Conservation (phyloP, 2,888 invertebrate genomes). For the Cordilura impudica region DNA sequence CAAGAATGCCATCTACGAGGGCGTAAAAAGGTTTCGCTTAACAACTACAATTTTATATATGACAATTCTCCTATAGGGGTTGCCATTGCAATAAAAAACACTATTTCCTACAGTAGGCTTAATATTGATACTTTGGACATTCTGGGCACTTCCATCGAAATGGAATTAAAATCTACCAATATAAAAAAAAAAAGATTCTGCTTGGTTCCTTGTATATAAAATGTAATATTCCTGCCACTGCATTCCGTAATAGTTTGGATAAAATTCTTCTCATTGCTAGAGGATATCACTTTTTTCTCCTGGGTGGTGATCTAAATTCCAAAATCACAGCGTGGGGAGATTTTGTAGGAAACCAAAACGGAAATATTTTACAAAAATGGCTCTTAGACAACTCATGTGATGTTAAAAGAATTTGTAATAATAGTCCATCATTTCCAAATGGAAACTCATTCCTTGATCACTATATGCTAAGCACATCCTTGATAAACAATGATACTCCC, state of each 20-base stretch:
- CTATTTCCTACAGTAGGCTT: not conserved
- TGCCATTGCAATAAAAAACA: not conserved
- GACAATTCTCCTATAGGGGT: not conserved
- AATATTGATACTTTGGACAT: not conserved
- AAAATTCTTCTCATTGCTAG: not conserved
- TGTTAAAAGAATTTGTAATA: not conserved
- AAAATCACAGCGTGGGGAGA: not conserved
- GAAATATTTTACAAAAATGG: not conserved
- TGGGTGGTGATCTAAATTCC: not conserved
- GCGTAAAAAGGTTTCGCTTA: not conserved
- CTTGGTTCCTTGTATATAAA: slow-evolving; percentile 1
- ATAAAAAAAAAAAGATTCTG: not conserved
- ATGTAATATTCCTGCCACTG: not conserved
- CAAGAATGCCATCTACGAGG: slow-evolving; percentile 3
- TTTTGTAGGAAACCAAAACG: not conserved
- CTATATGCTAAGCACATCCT: not conserved
- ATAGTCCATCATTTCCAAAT: not conserved
- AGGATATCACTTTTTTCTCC: not conserved
- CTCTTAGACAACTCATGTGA: not conserved
- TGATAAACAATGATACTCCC: not conserved
- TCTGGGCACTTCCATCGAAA: not conserved
- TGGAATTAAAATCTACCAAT: not conserved
- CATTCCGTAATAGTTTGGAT: not conserved
- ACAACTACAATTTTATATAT: not conserved
- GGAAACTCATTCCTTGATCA: slow-evolving; percentile 5